Base-by-base conservation (phyloP, 2,888 invertebrate genomes). In the Chironomus tentans region DNA sequence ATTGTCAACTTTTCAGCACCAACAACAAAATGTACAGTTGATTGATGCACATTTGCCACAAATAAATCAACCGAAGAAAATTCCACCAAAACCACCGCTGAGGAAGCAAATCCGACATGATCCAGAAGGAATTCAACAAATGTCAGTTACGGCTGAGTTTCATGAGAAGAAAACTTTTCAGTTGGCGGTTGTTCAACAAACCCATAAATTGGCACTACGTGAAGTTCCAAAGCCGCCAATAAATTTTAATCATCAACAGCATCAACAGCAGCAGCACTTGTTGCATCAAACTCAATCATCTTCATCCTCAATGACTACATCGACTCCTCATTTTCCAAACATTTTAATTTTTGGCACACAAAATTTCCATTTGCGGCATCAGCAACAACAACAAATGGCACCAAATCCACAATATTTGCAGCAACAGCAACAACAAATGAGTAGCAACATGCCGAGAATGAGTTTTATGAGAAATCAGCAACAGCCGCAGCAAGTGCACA, bases 81-180 rank as follows among this genome's bases (percentile, higher is more conserved):
- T 72, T 72, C 72, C 72, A 10, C 72, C 72, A 12, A 28, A 28
- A 46, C 72, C 72, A n/a, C 72, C 72, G 2, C 13, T 21, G 46
- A 62, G 74, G 38, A 38, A 68, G 38, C 4, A 6, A 38, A 22
- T 46, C 38, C 74, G 74, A 21, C 22, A 50, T 38, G 72, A 72
- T 62, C 72, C 72, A 1, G 72, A 72, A 72, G 72, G 72, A 15
- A 61, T 61, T 28, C 61, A 61, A 62, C 72, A 61, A 18, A 18
- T 28, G n/a, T 5, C 71, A 22, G 65, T 65, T n/a, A 21, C 21
- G 18, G 65, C 12, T 24, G 56, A 50, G 3, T 71, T 50, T 56
- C 71, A 56, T 15, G 71, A 71, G 24, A 50, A 22, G 50, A 71
- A 71, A 50, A 71, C 7, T 10, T 38, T 38, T 15, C 72, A 24